Evolutionary conservation across 2,888 invertebrate genomes (phyloP).

Genomic region (Dendrolimus pini): DNA sequence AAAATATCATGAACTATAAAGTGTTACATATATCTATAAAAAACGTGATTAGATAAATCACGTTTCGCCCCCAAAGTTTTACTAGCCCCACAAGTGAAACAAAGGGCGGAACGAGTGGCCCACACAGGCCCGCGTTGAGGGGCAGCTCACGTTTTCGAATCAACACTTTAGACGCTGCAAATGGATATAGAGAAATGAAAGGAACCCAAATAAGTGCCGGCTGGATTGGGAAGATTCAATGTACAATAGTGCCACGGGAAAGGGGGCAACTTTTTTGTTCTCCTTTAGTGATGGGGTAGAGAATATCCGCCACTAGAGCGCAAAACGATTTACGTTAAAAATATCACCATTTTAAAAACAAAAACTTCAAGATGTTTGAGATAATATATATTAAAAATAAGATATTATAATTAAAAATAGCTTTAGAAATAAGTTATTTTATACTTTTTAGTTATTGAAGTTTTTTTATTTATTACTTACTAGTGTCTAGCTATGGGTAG

Average conservation of each 20-base stretch:
- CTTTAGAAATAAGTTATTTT: no score
- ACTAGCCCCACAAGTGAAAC: background rate
- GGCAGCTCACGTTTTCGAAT: constrained; percentile 29
- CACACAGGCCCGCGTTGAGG: constrained; percentile 9
- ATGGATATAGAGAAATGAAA: constrained; percentile 22
- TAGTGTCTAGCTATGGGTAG: no score
- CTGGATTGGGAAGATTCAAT: constrained; percentile 27
- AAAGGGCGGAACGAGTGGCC: background rate
- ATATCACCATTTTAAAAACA: no score
- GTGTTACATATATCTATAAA: no score
- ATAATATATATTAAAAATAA: no score
- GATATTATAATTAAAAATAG: no score
- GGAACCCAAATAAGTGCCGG: constrained; percentile 14
- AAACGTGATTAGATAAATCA: background rate
- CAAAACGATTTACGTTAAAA: no score
- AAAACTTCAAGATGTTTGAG: no score
- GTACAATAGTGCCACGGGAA: constrained; percentile 21
- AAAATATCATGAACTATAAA: no score
- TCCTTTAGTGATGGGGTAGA: constrained; percentile 2
- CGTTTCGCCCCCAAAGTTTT: background rate
- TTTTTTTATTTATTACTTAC: no score
- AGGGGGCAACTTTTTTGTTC: background rate
- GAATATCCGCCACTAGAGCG: constrained; percentile 5
- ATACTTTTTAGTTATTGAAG: no score
- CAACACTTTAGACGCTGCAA: constrained; percentile 27